phyloP scores from a whole-genome alignment of 2,113 vertebrate species.

The Limnothrissa miodon region DNA sequence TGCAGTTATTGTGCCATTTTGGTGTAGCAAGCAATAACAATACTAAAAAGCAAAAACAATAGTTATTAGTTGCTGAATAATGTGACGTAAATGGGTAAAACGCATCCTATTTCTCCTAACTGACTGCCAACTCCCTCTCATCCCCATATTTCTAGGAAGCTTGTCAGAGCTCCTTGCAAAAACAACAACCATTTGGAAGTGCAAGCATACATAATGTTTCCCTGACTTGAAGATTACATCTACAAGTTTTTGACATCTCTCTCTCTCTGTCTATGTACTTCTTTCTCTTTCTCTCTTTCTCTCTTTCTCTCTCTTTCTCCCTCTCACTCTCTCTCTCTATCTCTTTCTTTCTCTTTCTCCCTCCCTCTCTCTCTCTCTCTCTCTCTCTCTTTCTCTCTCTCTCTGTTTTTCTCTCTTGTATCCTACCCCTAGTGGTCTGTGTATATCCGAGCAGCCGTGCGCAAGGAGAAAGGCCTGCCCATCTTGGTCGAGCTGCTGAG shows the following conservation, averaged over 20 bases:
- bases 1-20: too few species aligned
- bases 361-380: conserved; percentile 7
- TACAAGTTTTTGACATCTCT: not conserved
- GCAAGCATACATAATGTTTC: not conserved
- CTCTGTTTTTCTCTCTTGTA: not conserved
- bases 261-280: too few species aligned
- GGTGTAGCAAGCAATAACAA: too few species aligned
- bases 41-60: too few species aligned
- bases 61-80: too few species aligned
- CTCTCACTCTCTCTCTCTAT: not conserved
- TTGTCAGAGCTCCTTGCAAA: not conserved
- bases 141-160: too few species aligned
- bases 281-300: too few species aligned
- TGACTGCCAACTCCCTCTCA: too few species aligned
- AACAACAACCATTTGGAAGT: not conserved
- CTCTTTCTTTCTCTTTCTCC: not conserved
- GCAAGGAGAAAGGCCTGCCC: conserved; percentile 96
- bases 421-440: not conserved
- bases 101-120: too few species aligned
- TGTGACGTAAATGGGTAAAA: too few species aligned
- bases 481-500: conserved; percentile 96
- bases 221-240: not conserved
- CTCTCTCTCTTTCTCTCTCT: not conserved
- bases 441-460: conserved; percentile 80
- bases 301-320: not conserved